Percentiles rank a stretch among this genome's conserved stretches.
Evolutionary conservation across 2,888 invertebrate species (phyloP).

Genomic region (Melieria crassipennis): DNA sequence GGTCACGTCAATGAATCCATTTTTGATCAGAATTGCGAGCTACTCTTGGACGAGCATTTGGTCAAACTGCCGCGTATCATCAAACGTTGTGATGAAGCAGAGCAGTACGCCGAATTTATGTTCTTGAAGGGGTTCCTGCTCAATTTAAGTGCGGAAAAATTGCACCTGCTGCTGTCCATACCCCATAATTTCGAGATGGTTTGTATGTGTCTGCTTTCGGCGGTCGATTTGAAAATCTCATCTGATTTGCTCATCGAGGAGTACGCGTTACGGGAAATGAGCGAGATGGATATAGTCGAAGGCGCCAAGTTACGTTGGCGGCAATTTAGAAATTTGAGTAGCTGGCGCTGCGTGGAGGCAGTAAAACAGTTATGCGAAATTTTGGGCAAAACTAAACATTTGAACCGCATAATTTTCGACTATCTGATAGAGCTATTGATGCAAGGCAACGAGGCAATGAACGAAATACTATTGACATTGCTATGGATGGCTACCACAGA

Average conservation of each 20-base stretch:
- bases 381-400: constrained; percentile 69
- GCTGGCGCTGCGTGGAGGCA: constrained; percentile 65
- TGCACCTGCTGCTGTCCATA: constrained; percentile 70
- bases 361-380: constrained; percentile 69
- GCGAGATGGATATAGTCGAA: constrained; percentile 62
- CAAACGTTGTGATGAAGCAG: constrained; percentile 73
- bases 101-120: constrained; percentile 73
- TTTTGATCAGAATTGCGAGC: constrained; percentile 66
- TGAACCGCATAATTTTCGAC: constrained; percentile 70
- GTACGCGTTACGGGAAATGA: constrained; percentile 53
- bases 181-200: constrained; percentile 69
- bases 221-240: constrained; percentile 68
- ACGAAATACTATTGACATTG: constrained; percentile 68
- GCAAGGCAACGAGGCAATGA: constrained; percentile 67
- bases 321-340: constrained; percentile 71
- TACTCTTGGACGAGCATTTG: constrained; percentile 70
- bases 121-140: constrained; percentile 75
- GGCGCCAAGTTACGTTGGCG: constrained; percentile 71
- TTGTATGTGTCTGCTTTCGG: constrained; percentile 69
- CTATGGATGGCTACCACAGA: constrained; percentile 50
- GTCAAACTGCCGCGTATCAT: constrained; percentile 73
- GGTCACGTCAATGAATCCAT: constrained; percentile 44
- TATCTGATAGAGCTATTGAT: constrained; percentile 71
- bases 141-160: constrained; percentile 69
- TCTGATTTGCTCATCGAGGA: constrained; percentile 69